These are phyloP conservation scores for Parazoanthus darwini DNA, from an alignment of 92 coral and sea anemone genomes.

Conservation along the genomic window DNA sequence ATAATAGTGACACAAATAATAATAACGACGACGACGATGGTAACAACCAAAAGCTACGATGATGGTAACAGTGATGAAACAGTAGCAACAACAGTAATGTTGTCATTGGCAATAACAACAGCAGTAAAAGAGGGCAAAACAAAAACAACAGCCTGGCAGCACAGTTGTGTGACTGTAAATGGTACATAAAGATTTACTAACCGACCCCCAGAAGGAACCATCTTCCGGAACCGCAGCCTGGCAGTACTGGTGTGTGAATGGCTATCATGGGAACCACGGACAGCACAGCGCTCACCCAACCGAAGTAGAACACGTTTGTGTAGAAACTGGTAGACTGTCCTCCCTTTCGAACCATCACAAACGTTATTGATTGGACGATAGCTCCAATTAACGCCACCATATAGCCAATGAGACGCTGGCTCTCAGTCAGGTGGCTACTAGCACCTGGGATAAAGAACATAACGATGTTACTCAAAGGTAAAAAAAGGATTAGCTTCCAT, in stretches of 20 bases:
- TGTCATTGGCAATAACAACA: too few relatives aligned
- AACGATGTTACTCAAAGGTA: not conserved
- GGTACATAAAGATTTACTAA: constrained; percentile 27
- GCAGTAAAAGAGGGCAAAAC: too few relatives aligned
- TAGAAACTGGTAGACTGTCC: constrained; percentile 71
- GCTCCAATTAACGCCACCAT: constrained; percentile 74
- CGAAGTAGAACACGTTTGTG: constrained; percentile 84
- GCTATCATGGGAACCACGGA: constrained; percentile 70
- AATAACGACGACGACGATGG: too few relatives aligned
- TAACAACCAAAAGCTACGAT: too few relatives aligned
- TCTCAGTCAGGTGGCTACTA: constrained; percentile 51
- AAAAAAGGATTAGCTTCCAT: too few relatives aligned
- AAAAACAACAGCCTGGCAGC: not conserved
- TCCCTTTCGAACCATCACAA: constrained; percentile 74
- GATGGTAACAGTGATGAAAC: too few relatives aligned
- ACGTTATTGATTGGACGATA: constrained; percentile 78
- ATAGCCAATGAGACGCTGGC: constrained; percentile 70
- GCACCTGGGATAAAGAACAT: not conserved
- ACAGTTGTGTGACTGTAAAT: not conserved
- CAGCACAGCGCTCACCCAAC: constrained; percentile 82
- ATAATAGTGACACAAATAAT: too few relatives aligned
- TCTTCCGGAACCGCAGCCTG: constrained; percentile 74
- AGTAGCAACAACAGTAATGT: too few relatives aligned
- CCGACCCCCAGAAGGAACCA: constrained; percentile 87
- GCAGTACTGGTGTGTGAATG: constrained; percentile 79